Evolutionary conservation across 2,113 vertebrate species (phyloP).

Genomic region (Leptosomus discolor): DNA sequence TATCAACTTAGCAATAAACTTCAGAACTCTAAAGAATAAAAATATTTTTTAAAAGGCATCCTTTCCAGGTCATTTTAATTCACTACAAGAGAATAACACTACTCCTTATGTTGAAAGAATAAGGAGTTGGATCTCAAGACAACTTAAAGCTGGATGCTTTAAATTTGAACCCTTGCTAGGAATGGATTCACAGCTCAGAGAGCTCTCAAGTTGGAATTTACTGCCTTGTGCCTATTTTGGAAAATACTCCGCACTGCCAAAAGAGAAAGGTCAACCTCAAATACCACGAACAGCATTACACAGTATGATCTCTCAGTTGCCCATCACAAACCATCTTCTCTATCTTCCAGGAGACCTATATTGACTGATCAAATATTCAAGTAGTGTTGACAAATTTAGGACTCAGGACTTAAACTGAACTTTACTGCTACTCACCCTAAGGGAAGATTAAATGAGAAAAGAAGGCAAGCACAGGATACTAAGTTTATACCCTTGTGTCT

Average conservation of each 20-base stretch:
- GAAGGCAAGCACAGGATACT: not conserved
- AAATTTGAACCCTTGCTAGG: not conserved
- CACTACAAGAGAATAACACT: not conserved
- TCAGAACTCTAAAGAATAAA: not conserved
- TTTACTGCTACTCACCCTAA: not conserved
- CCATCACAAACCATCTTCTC: not conserved
- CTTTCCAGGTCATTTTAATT: not conserved
- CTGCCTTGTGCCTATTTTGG: not conserved
- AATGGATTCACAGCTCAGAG: not conserved
- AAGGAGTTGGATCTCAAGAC: not conserved
- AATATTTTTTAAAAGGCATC: not conserved
- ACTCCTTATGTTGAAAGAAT: not conserved
- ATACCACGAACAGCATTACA: not conserved
- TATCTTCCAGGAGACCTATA: not conserved
- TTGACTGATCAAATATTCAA: not conserved
- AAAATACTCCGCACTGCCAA: not conserved
- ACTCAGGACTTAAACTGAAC: not conserved
- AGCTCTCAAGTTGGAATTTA: not conserved
- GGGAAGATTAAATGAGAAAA: not conserved
- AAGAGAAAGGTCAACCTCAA: constrained; percentile 15
- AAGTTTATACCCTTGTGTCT: not conserved
- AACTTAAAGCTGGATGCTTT: not conserved
- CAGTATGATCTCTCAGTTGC: not conserved
- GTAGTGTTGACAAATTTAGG: not conserved
- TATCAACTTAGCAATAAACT: not conserved